phyloP scores from a whole-genome alignment of 2,113 vertebrate genomes.

The Platanista minor region DNA sequence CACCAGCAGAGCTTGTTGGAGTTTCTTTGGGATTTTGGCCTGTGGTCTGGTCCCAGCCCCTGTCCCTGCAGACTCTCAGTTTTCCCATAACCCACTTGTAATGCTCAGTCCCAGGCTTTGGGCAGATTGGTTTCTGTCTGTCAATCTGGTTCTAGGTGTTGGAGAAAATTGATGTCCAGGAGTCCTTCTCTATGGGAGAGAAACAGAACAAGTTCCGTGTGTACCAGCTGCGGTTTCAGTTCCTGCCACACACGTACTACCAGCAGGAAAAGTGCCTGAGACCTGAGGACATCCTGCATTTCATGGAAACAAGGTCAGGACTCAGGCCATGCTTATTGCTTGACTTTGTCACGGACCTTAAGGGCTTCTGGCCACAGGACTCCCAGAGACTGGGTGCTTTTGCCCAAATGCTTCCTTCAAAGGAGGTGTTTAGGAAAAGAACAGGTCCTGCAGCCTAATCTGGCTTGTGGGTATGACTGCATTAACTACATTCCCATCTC shows the following conservation, averaged over 20 bases:
- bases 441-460: neutral
- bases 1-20: neutral
- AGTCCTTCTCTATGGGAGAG: conserved; percentile 82
- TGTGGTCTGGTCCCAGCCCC: neutral
- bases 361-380: neutral
- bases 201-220: conserved; percentile 79
- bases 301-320: conserved; percentile 91
- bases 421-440: neutral
- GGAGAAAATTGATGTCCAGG: conserved; percentile 90
- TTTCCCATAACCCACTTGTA: neutral
- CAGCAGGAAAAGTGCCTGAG: conserved; percentile 88
- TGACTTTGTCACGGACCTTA: neutral
- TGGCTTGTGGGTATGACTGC: neutral
- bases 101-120: neutral
- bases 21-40: neutral
- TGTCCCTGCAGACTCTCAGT: neutral
- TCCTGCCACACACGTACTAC: conserved; percentile 88
- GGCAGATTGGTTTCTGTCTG: neutral
- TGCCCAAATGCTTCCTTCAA: neutral
- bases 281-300: conserved; percentile 87
- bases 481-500: neutral
- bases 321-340: neutral
- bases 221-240: conserved; percentile 88
- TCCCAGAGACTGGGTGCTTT: neutral
- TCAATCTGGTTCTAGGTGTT: conserved; percentile 83